These are phyloP conservation scores for Lordiphosa collinella DNA, from an alignment of 1,140 invertebrate genomes.

Conservation along the genomic window DNA sequence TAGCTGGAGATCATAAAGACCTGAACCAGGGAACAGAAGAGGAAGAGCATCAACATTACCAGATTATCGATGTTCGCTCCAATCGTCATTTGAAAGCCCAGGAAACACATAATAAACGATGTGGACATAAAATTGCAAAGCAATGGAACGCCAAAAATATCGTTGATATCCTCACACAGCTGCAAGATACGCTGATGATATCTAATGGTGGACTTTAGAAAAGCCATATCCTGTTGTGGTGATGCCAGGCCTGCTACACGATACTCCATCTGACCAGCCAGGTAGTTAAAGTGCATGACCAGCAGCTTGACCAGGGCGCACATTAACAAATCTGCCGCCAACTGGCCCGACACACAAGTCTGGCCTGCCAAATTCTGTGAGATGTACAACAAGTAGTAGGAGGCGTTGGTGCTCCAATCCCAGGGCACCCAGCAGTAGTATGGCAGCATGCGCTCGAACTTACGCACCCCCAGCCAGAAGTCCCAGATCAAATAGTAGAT, in stretches of 20 bases:
- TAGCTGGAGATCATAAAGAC: constrained; percentile 58
- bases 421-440: constrained; percentile 67
- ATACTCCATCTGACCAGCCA: constrained; percentile 28
- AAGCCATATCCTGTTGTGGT: constrained; percentile 36
- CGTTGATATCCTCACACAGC: constrained; percentile 42
- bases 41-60: constrained; percentile 58
- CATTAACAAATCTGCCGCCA: constrained; percentile 62
- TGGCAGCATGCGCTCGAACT: constrained; percentile 48
- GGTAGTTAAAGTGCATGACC: constrained; percentile 58
- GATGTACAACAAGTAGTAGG: constrained; percentile 54
- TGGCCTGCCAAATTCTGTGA: constrained; percentile 53
- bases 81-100: constrained; percentile 68
- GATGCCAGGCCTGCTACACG: constrained; percentile 19
- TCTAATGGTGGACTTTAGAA: constrained; percentile 28
- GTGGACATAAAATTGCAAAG: constrained; percentile 59
- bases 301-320: constrained; percentile 55
- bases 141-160: constrained; percentile 60
- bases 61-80: constrained; percentile 51
- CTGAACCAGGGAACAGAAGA: constrained; percentile 62
- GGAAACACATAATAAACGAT: constrained; percentile 62
- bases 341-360: constrained; percentile 49
- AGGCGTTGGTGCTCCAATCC: constrained; percentile 54
- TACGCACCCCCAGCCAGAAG: constrained; percentile 37
- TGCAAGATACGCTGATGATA: constrained; percentile 56
- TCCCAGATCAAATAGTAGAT: constrained; percentile 59